A percentile compares a stretch with the other conserved stretches of the same genome.
phyloP scores from a whole-genome alignment of 2,113 vertebrate species.

The Cyprinus carpio region DNA sequence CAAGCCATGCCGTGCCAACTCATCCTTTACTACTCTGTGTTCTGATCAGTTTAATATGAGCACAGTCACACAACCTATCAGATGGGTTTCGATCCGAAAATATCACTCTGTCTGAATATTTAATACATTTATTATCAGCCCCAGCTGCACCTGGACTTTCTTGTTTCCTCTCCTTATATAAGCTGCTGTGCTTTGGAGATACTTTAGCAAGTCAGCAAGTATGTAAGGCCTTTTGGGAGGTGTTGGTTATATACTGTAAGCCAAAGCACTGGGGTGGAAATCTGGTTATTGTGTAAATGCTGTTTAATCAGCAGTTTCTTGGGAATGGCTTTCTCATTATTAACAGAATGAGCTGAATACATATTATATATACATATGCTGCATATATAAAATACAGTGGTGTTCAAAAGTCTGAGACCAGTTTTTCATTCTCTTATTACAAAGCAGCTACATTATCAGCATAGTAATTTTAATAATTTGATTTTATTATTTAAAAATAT shows the following conservation, averaged over 20 bases:
- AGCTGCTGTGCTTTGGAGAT: slow-evolving; percentile 21
- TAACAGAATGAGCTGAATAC: background rate
- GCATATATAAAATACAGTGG: background rate
- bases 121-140: background rate
- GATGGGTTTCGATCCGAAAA: slow-evolving; percentile 3
- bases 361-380: background rate
- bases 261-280: background rate
- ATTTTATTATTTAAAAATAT: background rate
- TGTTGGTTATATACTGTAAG: background rate
- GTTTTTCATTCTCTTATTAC: no score
- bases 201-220: slow-evolving; percentile 17
- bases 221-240: background rate
- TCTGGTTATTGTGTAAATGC: background rate
- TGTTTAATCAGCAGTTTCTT: background rate
- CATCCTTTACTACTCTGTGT: background rate
- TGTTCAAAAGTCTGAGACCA: no score
- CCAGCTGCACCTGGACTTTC: background rate
- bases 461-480: background rate
- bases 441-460: no score
- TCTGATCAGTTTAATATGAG: background rate
- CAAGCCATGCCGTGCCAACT: background rate
- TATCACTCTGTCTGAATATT: background rate
- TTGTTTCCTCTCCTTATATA: background rate
- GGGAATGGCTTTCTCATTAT: background rate
- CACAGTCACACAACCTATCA: background rate